Conservation (phyloP, 1,140 invertebrate genomes). For the Camponotus pennsylvanicus region DNA sequence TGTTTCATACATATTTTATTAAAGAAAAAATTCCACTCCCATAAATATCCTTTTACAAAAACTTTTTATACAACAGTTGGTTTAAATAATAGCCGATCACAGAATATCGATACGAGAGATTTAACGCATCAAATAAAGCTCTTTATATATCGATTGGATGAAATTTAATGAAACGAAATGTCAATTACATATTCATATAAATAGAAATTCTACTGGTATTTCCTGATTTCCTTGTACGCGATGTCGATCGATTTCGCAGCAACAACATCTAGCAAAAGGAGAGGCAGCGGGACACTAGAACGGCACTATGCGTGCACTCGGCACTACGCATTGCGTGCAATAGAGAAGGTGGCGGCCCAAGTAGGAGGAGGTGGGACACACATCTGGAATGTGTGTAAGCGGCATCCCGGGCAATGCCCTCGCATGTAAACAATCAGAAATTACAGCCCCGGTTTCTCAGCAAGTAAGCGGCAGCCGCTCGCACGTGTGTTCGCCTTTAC, state of each 20-base stretch:
- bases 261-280: neutral
- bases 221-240: neutral
- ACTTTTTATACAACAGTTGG: too few species aligned
- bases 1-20: neutral
- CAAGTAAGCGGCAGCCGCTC: constrained; percentile 63
- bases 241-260: neutral
- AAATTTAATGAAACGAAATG: neutral
- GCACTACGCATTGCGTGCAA: constrained; percentile 38
- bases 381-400: constrained; percentile 82
- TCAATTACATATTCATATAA: neutral
- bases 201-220: neutral
- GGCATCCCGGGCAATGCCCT: constrained; percentile 85
- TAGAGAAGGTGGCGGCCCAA: constrained; percentile 45
- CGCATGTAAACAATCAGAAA: constrained; percentile 85
- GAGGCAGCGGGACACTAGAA: constrained; percentile 33
- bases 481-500: constrained; percentile 48
- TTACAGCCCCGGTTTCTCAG: constrained; percentile 73
- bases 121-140: neutral
- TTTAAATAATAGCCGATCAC: too few species aligned
- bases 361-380: constrained; percentile 69
- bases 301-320: neutral
- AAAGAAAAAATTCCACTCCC: neutral
- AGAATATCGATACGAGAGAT: neutral
- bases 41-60: neutral
- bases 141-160: neutral